Evolutionary conservation across 2,888 invertebrate species (phyloP), one percentile per base, ranked within the genome.

Genomic region (Dugesia japonica): DNA sequence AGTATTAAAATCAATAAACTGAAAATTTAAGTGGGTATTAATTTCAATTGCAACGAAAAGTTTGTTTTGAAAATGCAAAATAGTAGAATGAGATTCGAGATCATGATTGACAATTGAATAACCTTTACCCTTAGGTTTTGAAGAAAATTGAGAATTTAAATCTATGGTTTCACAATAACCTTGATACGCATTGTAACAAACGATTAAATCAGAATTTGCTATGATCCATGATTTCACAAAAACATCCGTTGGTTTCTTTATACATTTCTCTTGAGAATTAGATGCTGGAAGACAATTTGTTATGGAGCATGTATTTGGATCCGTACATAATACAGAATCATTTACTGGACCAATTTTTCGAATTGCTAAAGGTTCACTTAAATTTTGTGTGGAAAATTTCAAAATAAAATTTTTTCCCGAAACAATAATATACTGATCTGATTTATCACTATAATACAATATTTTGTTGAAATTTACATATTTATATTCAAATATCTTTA

Each of bases 31-130:
- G 1, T 1, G 23, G n/a, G 56, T 1, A 56, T 56, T 13, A n/a
- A 56, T n/a, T 56, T 56, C 56, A 56, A 13, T 56, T 20, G 56
- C 56, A 56, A 56, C 4, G 17, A 9, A 56, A 56, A 56, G 56
- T 56, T n/a, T 56, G 7, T 56, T n/a, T 20, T n/a, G 20, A 56
- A 56, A n/a, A 56, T 56, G n/a, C n/a, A 56, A 56, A 56, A 56
- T 56, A 56, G 56, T 56, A n/a, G 56, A 56, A 56, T 56, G 56
- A 56, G n/a, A 56, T n/a, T 56, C 17, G 56, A 4, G 56, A 56
- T 56, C 56, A 56, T 56, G 1, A 20, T 4, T 56, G 4, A 56
- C 56, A 20, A 56, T 56, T 1, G 56, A 56, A 56, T 56, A 56
- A 20, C 9, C 56, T 56, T 23, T 56, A 23, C 56, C n/a, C 17